phyloP scores from a whole-genome alignment of 1,140 invertebrate species.

The Phthorimaea operculella region DNA sequence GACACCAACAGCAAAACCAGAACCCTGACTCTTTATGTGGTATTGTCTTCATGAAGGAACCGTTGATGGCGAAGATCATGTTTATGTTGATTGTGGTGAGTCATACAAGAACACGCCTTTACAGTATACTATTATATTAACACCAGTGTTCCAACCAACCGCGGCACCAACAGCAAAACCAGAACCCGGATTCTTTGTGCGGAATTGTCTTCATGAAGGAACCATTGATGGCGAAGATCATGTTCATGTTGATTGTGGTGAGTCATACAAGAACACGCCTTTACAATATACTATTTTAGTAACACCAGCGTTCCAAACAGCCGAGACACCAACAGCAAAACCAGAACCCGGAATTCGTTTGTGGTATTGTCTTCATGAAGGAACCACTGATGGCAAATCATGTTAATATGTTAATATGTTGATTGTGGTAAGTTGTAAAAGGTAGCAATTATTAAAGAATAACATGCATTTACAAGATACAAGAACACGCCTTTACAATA shows the following conservation, averaged over 20 bases:
- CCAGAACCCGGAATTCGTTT: constrained; percentile 81
- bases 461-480: too few relatives aligned
- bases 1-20: constrained; percentile 56
- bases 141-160: too few relatives aligned
- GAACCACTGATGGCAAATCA: constrained; percentile 84
- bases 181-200: constrained; percentile 84
- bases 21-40: constrained; percentile 86
- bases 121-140: too few relatives aligned
- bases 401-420: constrained; percentile 85
- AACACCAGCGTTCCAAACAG: too few relatives aligned
- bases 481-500: too few relatives aligned
- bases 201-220: constrained; percentile 89
- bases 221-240: constrained; percentile 81
- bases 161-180: too few relatives aligned
- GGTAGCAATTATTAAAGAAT: constrained; percentile 89
- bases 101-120: constrained; percentile 27
- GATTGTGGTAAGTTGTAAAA: constrained; percentile 71
- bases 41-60: constrained; percentile 86
- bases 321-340: constrained; percentile 53
- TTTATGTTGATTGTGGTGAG: constrained; percentile 79
- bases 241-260: constrained; percentile 80
- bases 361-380: constrained; percentile 89
- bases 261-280: constrained; percentile 45
- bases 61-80: constrained; percentile 86
- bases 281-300: too few relatives aligned